Percentiles rank a stretch among this genome's conserved stretches.
phyloP scores from a whole-genome alignment of 2,113 vertebrate genomes.

The Myodes glareolus region DNA sequence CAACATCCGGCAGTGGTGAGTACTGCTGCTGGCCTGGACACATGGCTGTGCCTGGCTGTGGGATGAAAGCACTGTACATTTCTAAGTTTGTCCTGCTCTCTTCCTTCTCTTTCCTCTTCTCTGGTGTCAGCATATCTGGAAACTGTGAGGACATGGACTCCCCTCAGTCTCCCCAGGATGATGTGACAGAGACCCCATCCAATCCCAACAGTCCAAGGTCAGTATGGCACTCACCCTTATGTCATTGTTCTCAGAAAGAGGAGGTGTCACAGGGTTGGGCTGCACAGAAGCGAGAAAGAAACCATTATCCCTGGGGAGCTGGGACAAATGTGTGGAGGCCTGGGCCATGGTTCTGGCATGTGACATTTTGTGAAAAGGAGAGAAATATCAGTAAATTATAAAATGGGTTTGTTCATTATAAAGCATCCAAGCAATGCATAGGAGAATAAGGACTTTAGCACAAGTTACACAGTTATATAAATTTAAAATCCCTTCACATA shows the following conservation, averaged over 20 bases:
- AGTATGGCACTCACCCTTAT: neutral
- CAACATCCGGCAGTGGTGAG: constrained; percentile 89
- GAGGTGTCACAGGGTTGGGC: neutral
- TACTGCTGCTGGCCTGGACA: neutral
- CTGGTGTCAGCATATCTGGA: constrained; percentile 79
- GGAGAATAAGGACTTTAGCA: neutral
- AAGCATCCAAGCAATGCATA: neutral
- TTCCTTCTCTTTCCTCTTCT: neutral
- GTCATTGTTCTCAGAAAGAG: neutral
- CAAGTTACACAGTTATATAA: neutral
- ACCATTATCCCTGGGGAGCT: too few species aligned
- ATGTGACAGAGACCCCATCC: constrained; percentile 86
- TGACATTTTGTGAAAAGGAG: neutral
- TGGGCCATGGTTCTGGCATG: neutral
- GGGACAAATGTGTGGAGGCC: neutral
- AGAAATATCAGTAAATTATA: neutral
- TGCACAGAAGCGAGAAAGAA: neutral
- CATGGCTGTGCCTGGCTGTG: neutral
- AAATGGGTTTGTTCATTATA: neutral
- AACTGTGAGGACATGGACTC: constrained; percentile 90
- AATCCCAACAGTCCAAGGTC: constrained; percentile 85
- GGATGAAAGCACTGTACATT: neutral
- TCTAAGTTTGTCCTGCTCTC: neutral
- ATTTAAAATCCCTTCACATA: neutral
- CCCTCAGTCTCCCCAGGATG: constrained; percentile 88